Evolutionary conservation across 1,140 invertebrate genomes (phyloP).

Genomic region (Nasonia longicornis): DNA sequence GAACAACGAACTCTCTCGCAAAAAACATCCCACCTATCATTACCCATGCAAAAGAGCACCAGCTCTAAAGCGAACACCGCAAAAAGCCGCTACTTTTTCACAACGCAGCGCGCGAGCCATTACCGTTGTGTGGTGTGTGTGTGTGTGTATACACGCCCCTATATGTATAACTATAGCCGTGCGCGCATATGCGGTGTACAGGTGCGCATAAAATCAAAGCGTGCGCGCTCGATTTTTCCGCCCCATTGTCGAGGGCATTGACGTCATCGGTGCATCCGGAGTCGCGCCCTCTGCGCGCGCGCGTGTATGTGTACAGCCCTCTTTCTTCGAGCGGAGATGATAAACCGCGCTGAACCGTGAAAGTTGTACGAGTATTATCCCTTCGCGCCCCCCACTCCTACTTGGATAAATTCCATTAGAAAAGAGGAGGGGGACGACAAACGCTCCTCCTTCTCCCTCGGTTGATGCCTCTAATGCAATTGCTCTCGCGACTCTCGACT

Average conservation of each 20-base stretch:
- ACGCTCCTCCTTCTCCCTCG: background rate
- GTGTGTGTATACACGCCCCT: no score
- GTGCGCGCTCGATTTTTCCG: constrained; percentile 17
- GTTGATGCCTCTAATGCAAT: background rate
- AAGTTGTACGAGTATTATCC: background rate
- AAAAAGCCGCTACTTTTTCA: no score
- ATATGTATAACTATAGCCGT: no score
- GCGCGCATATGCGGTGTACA: background rate
- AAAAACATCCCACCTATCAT: background rate
- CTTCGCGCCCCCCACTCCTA: background rate
- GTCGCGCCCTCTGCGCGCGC: background rate
- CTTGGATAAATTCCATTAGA: background rate
- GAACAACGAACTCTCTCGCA: background rate
- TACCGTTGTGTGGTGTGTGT: no score
- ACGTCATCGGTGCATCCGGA: constrained; percentile 32
- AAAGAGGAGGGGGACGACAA: background rate
- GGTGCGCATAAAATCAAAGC: background rate
- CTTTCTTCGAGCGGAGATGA: background rate
- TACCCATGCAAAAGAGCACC: background rate
- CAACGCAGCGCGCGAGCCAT: no score
- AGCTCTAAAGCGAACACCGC: no score
- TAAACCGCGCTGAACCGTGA: background rate
- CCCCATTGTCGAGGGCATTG: constrained; percentile 41
- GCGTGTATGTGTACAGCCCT: background rate
- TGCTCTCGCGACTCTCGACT: background rate